These are phyloP conservation scores for Odontocerum albicorne DNA, from an alignment of 2,888 invertebrate genomes.

Conservation along the genomic window DNA sequence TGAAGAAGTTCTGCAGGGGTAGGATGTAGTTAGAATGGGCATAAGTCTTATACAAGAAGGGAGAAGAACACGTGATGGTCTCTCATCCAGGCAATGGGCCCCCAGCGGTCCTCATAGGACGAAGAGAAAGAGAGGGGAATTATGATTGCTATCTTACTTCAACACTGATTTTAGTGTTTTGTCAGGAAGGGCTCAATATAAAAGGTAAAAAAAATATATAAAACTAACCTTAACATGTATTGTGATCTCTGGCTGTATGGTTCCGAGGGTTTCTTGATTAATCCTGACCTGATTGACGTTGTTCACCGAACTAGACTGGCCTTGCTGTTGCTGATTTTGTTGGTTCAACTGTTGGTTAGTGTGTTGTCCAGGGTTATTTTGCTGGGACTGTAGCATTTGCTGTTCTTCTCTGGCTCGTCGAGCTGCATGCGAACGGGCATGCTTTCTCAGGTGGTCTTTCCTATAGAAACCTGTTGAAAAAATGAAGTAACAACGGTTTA, in stretches of 20 bases:
- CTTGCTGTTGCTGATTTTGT: neutral
- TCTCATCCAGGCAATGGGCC: no score
- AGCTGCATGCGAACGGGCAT: slow-evolving; percentile 76
- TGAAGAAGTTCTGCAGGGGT: no score
- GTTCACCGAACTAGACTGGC: neutral
- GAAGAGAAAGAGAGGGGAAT: no score
- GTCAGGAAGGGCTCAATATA: no score
- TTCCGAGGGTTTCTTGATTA: slow-evolving; percentile 22
- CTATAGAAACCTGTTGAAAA: slow-evolving; percentile 74
- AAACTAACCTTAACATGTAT: slow-evolving; percentile 49
- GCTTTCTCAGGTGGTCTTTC: slow-evolving; percentile 80
- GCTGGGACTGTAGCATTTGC: slow-evolving; percentile 43
- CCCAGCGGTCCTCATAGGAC: no score
- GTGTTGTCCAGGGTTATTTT: neutral
- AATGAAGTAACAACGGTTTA: no score
- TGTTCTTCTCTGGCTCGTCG: slow-evolving; percentile 73
- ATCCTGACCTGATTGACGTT: slow-evolving; percentile 32
- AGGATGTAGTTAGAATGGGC: no score
- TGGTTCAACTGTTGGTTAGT: neutral
- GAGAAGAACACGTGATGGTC: no score
- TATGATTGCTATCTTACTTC: no score
- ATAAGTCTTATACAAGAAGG: no score
- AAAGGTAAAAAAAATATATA: slow-evolving; percentile 6
- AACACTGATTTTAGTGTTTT: no score
- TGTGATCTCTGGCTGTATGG: slow-evolving; percentile 51